These are phyloP conservation scores for Coreius guichenoti DNA, from an alignment of 2,797 vertebrate species.

Conservation along the genomic window DNA sequence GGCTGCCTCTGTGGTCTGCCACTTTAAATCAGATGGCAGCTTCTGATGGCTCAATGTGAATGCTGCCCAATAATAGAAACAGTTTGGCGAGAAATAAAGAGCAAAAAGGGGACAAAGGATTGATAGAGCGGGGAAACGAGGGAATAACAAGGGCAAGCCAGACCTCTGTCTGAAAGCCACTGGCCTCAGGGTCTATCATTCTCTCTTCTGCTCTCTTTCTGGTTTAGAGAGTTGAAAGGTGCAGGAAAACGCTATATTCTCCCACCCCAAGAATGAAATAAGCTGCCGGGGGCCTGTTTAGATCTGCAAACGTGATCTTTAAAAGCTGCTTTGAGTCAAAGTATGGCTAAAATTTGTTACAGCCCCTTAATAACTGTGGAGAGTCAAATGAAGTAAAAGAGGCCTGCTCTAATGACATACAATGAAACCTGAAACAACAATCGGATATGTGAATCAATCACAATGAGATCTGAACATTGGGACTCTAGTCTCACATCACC, in stretches of 20 bases:
- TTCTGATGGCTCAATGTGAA: conserved; percentile 78
- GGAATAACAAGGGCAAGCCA: conserved; percentile 32
- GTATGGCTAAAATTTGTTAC: conserved; percentile 18
- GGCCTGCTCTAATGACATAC: neutral
- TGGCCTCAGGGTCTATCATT: conserved; percentile 37
- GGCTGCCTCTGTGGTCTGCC: conserved; percentile 74
- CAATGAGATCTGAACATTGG: conserved; percentile 31
- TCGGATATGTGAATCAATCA: conserved; percentile 24
- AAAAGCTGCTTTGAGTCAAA: conserved; percentile 42
- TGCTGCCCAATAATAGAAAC: conserved; percentile 74
- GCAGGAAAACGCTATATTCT: conserved; percentile 42
- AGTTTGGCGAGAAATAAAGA: conserved; percentile 60
- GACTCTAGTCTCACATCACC: conserved; percentile 25
- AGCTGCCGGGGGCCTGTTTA: conserved; percentile 20
- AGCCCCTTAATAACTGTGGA: neutral
- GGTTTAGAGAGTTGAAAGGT: conserved; percentile 44
- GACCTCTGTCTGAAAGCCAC: conserved; percentile 41
- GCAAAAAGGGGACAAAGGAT: conserved; percentile 38
- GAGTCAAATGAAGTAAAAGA: conserved; percentile 3
- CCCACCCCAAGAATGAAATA: conserved; percentile 35
- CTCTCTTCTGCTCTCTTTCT: conserved; percentile 29
- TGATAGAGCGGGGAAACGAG: conserved; percentile 12
- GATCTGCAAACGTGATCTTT: conserved; percentile 39
- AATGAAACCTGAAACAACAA: conserved; percentile 26
- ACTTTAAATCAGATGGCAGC: conserved; percentile 72